A percentile compares a stretch with the other conserved stretches of the same genome.
phyloP scores from a whole-genome alignment of 37 sponge, comb jelly and placozoan genomes.

The Cliona cf. orientalis region DNA sequence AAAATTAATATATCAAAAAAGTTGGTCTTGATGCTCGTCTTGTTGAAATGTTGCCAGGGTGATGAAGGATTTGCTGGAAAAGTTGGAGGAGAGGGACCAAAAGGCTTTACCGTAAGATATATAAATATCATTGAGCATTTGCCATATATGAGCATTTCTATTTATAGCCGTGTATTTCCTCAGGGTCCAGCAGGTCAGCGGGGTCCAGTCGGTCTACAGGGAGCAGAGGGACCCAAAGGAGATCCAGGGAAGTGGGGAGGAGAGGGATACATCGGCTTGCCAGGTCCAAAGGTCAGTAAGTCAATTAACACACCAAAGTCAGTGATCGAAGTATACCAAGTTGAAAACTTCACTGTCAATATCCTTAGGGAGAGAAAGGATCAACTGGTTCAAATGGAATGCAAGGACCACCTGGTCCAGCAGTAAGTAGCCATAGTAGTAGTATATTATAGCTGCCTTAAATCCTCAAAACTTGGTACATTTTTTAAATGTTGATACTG shows the following conservation, averaged over 20 bases:
- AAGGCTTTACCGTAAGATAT: slow-evolving; percentile 20
- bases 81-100: slow-evolving; percentile 2
- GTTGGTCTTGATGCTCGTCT: neutral
- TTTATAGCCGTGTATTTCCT: neutral
- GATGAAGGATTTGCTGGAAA: slow-evolving; percentile 30
- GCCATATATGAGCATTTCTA: too few species aligned
- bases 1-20: neutral
- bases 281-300: slow-evolving; percentile 32
- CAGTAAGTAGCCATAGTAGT: neutral
- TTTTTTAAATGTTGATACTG: neutral
- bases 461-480: neutral
- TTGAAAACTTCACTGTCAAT: too few species aligned
- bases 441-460: neutral
- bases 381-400: slow-evolving; percentile 1
- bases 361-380: slow-evolving; percentile 18
- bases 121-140: neutral
- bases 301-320: neutral
- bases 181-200: slow-evolving; percentile 2
- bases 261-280: neutral
- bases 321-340: too few species aligned
- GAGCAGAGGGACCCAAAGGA: slow-evolving; percentile 34
- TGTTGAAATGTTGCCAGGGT: slow-evolving; percentile 13
- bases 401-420: slow-evolving; percentile 18
- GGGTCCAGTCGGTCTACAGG: slow-evolving; percentile 11
- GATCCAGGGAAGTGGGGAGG: slow-evolving; percentile 6